Conservation (phyloP, 2,888 invertebrate species). For the Meghimatium bilineatum region DNA sequence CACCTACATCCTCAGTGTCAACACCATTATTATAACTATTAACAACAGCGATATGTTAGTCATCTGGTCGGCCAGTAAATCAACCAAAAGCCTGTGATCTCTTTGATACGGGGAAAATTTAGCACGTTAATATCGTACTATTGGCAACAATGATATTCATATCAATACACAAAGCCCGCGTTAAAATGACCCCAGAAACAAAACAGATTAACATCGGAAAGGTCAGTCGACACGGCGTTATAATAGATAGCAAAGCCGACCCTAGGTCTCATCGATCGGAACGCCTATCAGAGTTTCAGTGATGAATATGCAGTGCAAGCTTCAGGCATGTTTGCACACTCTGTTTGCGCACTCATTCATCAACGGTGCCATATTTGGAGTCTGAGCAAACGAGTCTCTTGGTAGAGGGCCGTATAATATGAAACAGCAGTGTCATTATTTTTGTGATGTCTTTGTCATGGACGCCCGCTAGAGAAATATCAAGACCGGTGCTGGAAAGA, state of each 20-base stretch:
- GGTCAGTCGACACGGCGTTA: constrained; percentile 10
- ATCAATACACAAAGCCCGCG: not conserved
- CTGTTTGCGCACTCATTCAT: constrained; percentile 41
- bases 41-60: too few relatives aligned
- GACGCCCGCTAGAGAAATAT: not conserved
- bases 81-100: too few relatives aligned
- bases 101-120: too few relatives aligned
- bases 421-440: not conserved
- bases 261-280: constrained; percentile 19
- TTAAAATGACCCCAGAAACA: constrained; percentile 12
- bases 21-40: not conserved
- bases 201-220: constrained; percentile 14
- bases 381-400: not conserved
- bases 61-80: too few relatives aligned
- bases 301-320: constrained; percentile 31
- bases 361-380: constrained; percentile 10
- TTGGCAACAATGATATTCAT: not conserved
- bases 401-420: not conserved
- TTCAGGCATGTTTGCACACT: constrained; percentile 16
- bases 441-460: not conserved
- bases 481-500: not conserved
- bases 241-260: constrained; percentile 25
- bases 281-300: constrained; percentile 7
- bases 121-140: too few relatives aligned
- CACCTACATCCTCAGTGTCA: not conserved